Base-by-base conservation (phyloP, 1,140 invertebrate species). In the Asbolus verrucosus region DNA sequence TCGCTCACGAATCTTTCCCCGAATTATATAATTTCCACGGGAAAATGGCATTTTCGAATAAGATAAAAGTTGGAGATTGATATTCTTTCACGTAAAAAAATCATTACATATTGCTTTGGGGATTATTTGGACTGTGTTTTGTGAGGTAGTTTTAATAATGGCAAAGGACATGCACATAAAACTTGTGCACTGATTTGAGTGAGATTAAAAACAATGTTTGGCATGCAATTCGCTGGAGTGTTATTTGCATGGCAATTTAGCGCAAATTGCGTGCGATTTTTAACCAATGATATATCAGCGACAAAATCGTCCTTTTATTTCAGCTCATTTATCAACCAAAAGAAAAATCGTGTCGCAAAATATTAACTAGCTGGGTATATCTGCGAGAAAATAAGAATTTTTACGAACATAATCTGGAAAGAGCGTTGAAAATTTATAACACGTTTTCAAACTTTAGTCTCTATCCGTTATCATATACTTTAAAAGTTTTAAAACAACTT, bases 341-440 rank as follows among this genome's bases (percentile, higher is more conserved):
- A 46, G 41, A 16, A 46, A 46, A 46, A 46, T 46, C 41, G 41
- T 46, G 41, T 54, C 21, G 46, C 19, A 27, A 24, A 54, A 27
- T 27, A 54, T 54, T 54, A 54, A 54, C n/a, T 21, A 14, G 1
- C 19, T 24, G 9, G 21, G 21, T 27, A 24, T 14, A 54, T 54
- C 46, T 21, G 21, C 46, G 27, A 54, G 46, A 54, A 54, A 54
- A 54, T 54, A 54, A 54, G 46, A 54, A 27, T 54, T 54, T 54
- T 54, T 54, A 21, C 54, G 36, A 38, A 68, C 36, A 21, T 41
- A 43, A 38, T 61, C 46, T 61, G 11, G 30, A 41, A n/a, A 24
- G 14, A 39, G 33, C 27, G 33, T 60, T 68, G 38, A 68, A 61
- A 68, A 68, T 68, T 68, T 68, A 68, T 68, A 68, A 68, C 66